These are phyloP conservation scores for Ceuthmochares aereus DNA, from an alignment of 2,113 vertebrate species.

Conservation along the genomic window DNA sequence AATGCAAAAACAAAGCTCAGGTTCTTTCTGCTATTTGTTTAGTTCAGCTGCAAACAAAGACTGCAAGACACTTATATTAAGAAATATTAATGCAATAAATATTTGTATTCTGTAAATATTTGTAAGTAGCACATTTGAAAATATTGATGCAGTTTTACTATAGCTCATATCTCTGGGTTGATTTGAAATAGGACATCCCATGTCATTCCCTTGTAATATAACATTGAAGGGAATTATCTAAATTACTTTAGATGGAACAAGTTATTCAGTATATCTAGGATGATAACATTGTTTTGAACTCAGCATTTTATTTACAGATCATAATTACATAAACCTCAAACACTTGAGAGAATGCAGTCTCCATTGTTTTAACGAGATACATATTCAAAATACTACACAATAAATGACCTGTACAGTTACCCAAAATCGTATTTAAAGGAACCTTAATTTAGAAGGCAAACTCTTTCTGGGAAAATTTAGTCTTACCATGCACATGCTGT, in stretches of 20 bases:
- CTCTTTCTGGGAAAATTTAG: neutral
- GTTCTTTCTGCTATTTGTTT: neutral
- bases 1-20: slow-evolving; percentile 6
- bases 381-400: neutral
- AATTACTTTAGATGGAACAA: neutral
- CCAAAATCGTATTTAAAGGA: neutral
- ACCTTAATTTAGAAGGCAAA: neutral
- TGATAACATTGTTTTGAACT: neutral
- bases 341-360: neutral
- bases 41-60: neutral
- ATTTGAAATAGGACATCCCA: neutral
- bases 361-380: neutral
- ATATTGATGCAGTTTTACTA: neutral
- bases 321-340: neutral
- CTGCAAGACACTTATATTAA: neutral
- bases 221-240: neutral
- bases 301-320: neutral
- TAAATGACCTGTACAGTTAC: neutral
- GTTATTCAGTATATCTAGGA: neutral
- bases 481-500: neutral
- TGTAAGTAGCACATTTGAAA: neutral
- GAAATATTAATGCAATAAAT: neutral
- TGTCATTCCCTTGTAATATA: neutral
- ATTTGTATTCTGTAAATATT: neutral
- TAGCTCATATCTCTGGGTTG: neutral